Conservation (phyloP, 2,797 vertebrate species). For the Lacerta bilineata region DNA sequence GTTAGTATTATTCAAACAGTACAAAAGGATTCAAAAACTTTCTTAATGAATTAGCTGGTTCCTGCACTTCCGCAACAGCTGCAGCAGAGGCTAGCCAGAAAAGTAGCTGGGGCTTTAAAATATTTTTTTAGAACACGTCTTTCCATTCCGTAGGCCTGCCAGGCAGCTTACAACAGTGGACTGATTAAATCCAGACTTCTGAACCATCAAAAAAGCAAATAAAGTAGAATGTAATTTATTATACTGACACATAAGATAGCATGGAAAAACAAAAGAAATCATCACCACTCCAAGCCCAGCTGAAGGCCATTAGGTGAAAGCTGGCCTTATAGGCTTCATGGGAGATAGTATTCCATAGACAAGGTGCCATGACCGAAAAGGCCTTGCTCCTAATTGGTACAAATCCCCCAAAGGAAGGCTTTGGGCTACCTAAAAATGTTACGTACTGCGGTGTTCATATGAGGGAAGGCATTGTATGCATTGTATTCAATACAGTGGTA, state of each 20-base stretch:
- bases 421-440: background rate
- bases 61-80: background rate
- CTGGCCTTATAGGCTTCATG: background rate
- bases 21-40: background rate
- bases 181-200: too few relatives aligned
- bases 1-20: background rate
- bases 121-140: too few relatives aligned
- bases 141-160: too few relatives aligned
- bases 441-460: too few relatives aligned
- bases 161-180: too few relatives aligned
- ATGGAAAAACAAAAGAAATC: too few relatives aligned
- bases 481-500: background rate
- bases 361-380: background rate
- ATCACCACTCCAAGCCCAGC: too few relatives aligned
- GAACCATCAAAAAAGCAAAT: too few relatives aligned
- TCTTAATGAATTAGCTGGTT: background rate
- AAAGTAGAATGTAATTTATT: too few relatives aligned
- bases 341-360: background rate
- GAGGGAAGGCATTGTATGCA: background rate
- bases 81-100: background rate
- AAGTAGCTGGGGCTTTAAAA: background rate
- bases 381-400: background rate
- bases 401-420: background rate
- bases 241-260: too few relatives aligned
- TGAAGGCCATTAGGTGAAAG: too few relatives aligned